Conservation (phyloP, 2,797 vertebrate genomes). For the Gadopsis bispinosus region DNA sequence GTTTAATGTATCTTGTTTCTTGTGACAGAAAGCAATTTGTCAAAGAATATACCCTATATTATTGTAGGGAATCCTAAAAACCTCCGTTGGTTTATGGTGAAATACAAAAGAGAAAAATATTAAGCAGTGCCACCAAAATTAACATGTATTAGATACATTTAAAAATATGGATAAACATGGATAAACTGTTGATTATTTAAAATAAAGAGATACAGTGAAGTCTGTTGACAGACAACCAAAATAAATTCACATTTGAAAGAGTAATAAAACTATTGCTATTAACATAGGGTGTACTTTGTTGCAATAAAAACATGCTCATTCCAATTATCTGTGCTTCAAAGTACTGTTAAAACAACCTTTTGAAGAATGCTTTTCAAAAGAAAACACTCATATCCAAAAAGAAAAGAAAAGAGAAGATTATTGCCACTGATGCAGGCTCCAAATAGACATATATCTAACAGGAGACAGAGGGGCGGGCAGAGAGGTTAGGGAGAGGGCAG, state of each 20-base stretch:
- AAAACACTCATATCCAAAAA: constrained; percentile 35
- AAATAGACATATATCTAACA: constrained; percentile 81
- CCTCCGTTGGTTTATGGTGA: constrained; percentile 44
- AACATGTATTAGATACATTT: not conserved
- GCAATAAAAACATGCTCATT: not conserved
- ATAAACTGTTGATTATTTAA: not conserved
- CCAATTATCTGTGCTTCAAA: not conserved
- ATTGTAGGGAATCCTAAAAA: constrained; percentile 37
- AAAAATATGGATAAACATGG: not conserved
- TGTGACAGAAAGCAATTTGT: constrained; percentile 77
- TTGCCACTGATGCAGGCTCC: constrained; percentile 56
- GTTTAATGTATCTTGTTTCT: constrained; percentile 79
- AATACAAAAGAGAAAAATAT: constrained; percentile 14
- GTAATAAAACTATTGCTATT: not conserved
- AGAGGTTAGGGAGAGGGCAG: constrained; percentile 83
- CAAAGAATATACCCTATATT: constrained; percentile 69
- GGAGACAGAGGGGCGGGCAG: constrained; percentile 82
- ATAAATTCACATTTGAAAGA: not conserved
- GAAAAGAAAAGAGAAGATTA: constrained; percentile 43
- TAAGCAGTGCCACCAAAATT: not conserved
- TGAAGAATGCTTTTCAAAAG: constrained; percentile 29
- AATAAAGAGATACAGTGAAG: not conserved
- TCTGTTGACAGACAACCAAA: constrained; percentile 2
- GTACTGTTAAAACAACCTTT: constrained; percentile 2
- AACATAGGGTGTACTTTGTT: not conserved